Conservation (phyloP, 1,140 invertebrate species). For the Antheraea mylitta region DNA sequence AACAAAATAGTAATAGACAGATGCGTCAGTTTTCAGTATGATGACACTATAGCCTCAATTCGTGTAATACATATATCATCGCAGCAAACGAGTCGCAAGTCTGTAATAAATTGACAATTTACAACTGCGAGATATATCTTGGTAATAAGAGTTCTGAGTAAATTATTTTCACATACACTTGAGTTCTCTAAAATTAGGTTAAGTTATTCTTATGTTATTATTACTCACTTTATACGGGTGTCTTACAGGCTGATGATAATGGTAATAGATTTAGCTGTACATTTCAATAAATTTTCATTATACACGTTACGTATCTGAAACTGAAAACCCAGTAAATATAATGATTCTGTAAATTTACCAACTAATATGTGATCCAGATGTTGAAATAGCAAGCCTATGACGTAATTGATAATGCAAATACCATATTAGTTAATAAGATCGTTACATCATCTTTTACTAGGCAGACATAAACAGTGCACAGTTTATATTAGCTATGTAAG, state of each 20-base stretch:
- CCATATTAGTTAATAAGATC: constrained; percentile 10
- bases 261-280: no score
- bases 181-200: not conserved
- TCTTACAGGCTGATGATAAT: no score
- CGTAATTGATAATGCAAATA: constrained; percentile 15
- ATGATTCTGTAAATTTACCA: not conserved
- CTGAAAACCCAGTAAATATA: not conserved
- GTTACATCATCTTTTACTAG: constrained; percentile 17
- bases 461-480: constrained; percentile 19
- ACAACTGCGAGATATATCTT: not conserved
- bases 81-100: not conserved
- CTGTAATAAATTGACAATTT: not conserved
- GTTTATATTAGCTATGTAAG: constrained; percentile 25
- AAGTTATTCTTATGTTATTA: not conserved
- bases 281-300: no score
- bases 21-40: not conserved
- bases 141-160: not conserved
- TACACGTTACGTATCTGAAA: no score
- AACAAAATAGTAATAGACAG: not conserved
- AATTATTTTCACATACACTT: not conserved
- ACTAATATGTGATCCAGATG: not conserved
- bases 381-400: not conserved
- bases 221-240: not conserved
- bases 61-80: not conserved
- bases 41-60: not conserved